These are phyloP conservation scores for Orbicella faveolata DNA, from an alignment of 64 coral and sea anemone species.

Conservation along the genomic window DNA sequence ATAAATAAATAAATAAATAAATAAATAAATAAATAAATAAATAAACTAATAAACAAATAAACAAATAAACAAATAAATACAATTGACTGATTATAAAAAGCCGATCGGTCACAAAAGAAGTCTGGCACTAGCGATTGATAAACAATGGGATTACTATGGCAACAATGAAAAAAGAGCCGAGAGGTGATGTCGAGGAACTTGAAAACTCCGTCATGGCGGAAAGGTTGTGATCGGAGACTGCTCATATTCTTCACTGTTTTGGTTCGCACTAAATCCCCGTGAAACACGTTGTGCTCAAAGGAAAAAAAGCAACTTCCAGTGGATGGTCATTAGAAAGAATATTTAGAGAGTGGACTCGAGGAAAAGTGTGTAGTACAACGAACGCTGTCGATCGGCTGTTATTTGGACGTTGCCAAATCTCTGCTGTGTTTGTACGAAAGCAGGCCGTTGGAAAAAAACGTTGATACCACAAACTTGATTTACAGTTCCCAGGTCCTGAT, in stretches of 20 bases:
- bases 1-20: too few relatives aligned
- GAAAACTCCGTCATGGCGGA: constrained; percentile 24
- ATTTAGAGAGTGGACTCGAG: background rate
- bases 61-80: background rate
- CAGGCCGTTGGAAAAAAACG: background rate
- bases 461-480: background rate
- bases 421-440: background rate
- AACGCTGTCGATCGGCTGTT: background rate
- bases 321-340: background rate
- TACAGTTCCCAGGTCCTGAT: background rate
- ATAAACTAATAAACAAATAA: background rate
- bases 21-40: background rate
- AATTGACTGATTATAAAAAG: background rate
- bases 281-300: background rate
- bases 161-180: background rate
- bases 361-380: background rate
- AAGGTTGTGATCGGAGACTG: constrained; percentile 30
- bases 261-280: background rate
- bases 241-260: constrained; percentile 8
- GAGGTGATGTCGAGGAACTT: constrained; percentile 23
- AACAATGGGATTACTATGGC: constrained; percentile 21
- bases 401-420: background rate
- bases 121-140: constrained; percentile 26
- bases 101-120: background rate
- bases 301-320: background rate